Evolutionary conservation across 2,113 vertebrate species (phyloP).

Genomic region (Crypturellus undulatus): DNA sequence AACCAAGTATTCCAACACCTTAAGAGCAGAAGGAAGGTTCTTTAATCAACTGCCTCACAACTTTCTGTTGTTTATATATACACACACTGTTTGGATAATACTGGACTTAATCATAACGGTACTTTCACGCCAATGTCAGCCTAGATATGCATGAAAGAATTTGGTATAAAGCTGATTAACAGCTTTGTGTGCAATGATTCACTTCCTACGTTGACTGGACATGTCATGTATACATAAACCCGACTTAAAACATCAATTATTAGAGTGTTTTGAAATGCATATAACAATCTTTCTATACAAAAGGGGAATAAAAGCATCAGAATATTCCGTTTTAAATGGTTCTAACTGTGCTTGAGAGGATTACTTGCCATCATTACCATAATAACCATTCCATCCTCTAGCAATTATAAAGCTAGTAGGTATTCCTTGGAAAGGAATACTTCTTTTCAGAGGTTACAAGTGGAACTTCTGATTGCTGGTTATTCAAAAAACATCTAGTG

Average conservation of each 20-base stretch:
- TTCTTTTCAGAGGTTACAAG: not conserved
- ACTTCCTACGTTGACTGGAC: not conserved
- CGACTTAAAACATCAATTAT: not conserved
- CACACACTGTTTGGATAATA: not conserved
- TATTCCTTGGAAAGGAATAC: not conserved
- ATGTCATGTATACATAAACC: not conserved
- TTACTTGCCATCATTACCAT: not conserved
- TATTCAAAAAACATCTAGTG: not conserved
- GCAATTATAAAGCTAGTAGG: not conserved
- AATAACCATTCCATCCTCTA: not conserved
- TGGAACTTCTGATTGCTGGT: not conserved
- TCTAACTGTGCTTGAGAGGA: not conserved
- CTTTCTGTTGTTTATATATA: not conserved
- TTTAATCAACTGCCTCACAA: not conserved
- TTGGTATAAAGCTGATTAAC: not conserved
- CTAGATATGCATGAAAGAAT: not conserved
- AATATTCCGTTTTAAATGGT: not conserved
- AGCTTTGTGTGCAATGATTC: not conserved
- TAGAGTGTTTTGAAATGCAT: not conserved
- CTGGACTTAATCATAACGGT: not conserved
- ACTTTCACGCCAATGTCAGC: not conserved
- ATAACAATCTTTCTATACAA: not conserved
- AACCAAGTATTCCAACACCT: not conserved
- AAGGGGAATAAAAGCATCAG: not conserved
- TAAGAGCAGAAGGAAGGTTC: not conserved